Base-by-base conservation (phyloP, 92 coral and sea anemone species). In the Meandrina meandrites region DNA sequence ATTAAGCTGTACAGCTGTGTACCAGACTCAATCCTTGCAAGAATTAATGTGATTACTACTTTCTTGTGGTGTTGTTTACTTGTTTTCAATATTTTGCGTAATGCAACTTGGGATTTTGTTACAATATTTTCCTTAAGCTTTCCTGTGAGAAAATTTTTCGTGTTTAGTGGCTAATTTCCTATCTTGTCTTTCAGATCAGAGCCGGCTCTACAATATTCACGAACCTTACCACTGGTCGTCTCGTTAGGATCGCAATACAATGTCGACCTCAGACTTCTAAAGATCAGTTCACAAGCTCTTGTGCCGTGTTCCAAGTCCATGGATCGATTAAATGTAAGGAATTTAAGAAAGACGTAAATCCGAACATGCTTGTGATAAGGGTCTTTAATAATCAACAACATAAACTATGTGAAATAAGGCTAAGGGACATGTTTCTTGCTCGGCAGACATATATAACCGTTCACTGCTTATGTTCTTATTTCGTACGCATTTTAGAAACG, bases 251-350 rank as follows among this genome's bases (percentile, higher is more conserved):
- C 11, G 50, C 69, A 6, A 30, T 73, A 10, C 87, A 83, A 7
- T 83, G 87, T 73, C 87, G 87, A 58, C 22, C 15, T 19, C 34
- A 2, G 8, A 13, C 13, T 4, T 0, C 32, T 13, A 51, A 32
- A 16, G 22, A 16, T 22, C 42, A 56, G 21, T 0, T 19, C 0
- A 32, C 15, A 31, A 72, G 71, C 18, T 70, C 56, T 0, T 83
- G 87, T 35, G 79, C 6, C 24, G 45, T 83, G 70, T 83, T 83
- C 87, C 50, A 71, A 53, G 71, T 53, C 34, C 66, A 73, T n/a
- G 87, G 80, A 83, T 0, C 11, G 30, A 32, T 13, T 5, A 1
- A 5, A 10, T 83, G 87, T 83, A 74, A 83, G 87, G 27, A 42
- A 6, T 18, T 67, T 34, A 24, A 19, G 78, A 14, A 17, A 30